Percentiles rank a stretch among this genome's conserved stretches.
phyloP scores from a whole-genome alignment of 2,113 vertebrate genomes.

The Cinclus cinclus region DNA sequence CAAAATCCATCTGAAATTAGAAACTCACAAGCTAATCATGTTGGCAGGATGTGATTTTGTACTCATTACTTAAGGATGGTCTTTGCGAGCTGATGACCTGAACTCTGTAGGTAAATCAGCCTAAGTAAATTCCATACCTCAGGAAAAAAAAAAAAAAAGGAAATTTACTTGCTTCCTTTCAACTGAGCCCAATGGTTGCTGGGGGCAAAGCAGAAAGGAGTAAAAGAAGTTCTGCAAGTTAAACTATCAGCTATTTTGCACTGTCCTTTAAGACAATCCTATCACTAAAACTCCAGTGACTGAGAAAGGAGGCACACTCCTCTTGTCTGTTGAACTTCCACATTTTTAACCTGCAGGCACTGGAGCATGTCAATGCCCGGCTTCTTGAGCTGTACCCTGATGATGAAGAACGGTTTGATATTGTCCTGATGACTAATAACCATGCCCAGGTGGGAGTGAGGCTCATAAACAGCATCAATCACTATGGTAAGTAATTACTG shows the following conservation, averaged over 20 bases:
- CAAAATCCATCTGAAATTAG: background rate
- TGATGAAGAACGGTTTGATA: constrained; percentile 93
- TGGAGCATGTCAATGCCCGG: constrained; percentile 85
- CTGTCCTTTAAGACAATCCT: background rate
- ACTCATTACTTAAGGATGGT: background rate
- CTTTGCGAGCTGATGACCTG: background rate
- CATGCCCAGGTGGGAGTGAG: constrained; percentile 95
- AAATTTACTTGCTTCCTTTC: background rate
- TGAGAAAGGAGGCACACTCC: background rate
- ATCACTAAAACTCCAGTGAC: background rate
- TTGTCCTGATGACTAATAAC: constrained; percentile 97
- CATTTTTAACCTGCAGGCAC: constrained; percentile 64
- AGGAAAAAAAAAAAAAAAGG: background rate
- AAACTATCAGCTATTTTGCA: background rate
- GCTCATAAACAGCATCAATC: constrained; percentile 98
- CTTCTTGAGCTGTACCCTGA: constrained; percentile 89
- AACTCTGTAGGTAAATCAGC: background rate
- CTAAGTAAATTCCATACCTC: background rate
- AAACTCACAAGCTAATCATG: background rate
- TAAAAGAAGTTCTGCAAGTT: constrained; percentile 16
- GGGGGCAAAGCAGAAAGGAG: background rate
- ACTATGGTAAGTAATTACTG: constrained; percentile 83
- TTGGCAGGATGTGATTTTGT: background rate
- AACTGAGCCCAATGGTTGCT: background rate
- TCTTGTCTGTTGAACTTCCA: background rate